Evolutionary conservation across 2,888 invertebrate genomes (phyloP).

Genomic region (Steinernema hermaphroditum): DNA sequence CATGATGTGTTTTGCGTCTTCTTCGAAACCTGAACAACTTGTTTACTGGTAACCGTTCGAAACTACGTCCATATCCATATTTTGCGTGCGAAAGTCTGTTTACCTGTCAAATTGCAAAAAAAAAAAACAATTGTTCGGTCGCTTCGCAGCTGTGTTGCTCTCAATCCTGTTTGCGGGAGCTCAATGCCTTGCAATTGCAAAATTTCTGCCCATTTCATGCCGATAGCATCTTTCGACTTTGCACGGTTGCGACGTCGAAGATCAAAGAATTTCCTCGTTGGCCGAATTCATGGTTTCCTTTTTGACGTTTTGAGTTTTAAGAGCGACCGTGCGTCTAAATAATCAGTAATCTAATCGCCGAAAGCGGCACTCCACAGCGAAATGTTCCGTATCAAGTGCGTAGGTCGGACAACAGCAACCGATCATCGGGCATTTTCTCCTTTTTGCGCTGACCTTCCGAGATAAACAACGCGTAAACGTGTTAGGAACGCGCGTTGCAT

Average conservation of each 20-base stretch:
- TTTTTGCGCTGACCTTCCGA: conserved; percentile 10
- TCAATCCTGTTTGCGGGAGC: neutral
- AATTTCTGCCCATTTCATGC: neutral
- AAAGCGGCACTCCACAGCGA: neutral
- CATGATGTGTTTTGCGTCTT: too few species aligned
- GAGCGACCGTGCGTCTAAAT: conserved; percentile 3
- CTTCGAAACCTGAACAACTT: too few species aligned
- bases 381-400: conserved; percentile 25
- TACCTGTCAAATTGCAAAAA: neutral
- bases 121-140: neutral
- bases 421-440: neutral
- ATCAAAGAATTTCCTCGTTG: conserved; percentile 20
- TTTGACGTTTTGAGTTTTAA: neutral
- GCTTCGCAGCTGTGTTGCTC: neutral
- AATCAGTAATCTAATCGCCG: neutral
- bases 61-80: too few species aligned
- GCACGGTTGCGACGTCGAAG: neutral
- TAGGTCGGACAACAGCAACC: conserved; percentile 12
- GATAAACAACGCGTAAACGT: conserved; percentile 2
- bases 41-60: too few species aligned
- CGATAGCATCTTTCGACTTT: conserved; percentile 11
- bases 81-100: too few species aligned
- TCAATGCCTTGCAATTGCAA: neutral
- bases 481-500: conserved; percentile 12
- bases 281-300: neutral